Evolutionary conservation across 2,113 vertebrate genomes (phyloP), one percentile per base, ranked within the genome.

Genomic region (Ceyx cyanopectus): DNA sequence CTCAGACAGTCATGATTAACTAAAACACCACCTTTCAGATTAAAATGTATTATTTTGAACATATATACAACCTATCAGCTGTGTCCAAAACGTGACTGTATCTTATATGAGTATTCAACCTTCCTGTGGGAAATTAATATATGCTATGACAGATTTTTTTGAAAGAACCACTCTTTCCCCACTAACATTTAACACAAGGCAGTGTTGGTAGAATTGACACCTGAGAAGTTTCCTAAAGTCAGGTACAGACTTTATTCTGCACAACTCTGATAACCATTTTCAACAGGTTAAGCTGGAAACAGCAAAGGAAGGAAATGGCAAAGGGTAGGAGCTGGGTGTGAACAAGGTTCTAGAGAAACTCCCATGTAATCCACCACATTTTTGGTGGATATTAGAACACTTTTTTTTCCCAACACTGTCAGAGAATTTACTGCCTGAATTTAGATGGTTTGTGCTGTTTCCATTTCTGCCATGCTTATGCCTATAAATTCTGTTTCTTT

Each of bases 71-170:
- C 7, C 24, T 57, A 12, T 14, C 10, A 75, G 19, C 10, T 41
- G 54, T 3, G 9, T 61, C 8, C 3, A 1, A 29, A 54, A 23
- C n/a, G 1, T n/a, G 2, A 56, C 17, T 7, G 14, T 21, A 21
- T 56, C 7, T 56, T 18, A 50, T 37, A 30, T 19, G 13, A 82
- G 23, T 12, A 66, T 34, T 18, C 21, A 68, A 3, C 27, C 27
- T 85, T 56, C 17, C 57, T 48, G 4, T 30, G 22, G 3, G 10
- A 21, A 73, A 7, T 10, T 66, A 72, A 17, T 54, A 29, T 29
- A 14, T 10, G 24, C 12, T 67, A 19, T 41, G 37, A 58, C 10
- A 69, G 15, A 79, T 12, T 3, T 63, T 67, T 48, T 74, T 16
- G 29, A 23, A 79, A 65, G 77, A 82, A n/a, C 11, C 30, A 20